Evolutionary conservation across 2,113 vertebrate species (phyloP), one percentile per base, ranked within the genome.

Genomic region (Pardalotus punctatus): DNA sequence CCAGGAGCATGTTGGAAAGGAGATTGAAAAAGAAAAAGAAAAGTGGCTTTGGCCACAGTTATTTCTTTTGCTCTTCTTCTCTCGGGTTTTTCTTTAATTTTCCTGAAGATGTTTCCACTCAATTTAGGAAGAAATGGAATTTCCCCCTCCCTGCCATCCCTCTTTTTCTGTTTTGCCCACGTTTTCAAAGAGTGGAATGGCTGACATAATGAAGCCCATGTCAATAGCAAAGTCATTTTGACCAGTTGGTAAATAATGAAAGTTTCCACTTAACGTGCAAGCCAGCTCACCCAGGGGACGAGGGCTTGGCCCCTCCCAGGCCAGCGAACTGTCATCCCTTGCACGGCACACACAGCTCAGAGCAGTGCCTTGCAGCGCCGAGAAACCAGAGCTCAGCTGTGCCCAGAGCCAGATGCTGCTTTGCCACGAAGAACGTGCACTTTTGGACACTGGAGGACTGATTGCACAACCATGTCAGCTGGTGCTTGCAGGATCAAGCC

Each of bases 11-110:
- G 97, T 98, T 98, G 97, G 97, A 98, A 97, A 88, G 74, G 91
- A 98, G 98, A 98, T 98, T 98, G 97, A 98, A 98, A 97, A 97
- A 95, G 83, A 97, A 96, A 97, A 96, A 97, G 88, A 51, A 98
- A 97, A 98, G 93, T 82, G 93, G 94, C 89, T 97, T 96, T 91
- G 97, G 94, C 93, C 89, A 79, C 70, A 24, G 61, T 70, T 96
- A 95, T 96, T 97, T 97, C 90, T 97, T 87, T 90, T 54, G 73
- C 81, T 84, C 95, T 89, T 95, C 84, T 97, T 70, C 89, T 97
- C 96, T 95, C 50, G 66, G 92, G 96, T 96, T 94, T 94, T 93
- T 82, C 95, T 88, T 96, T 95, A 97, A 97, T 97, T 95, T 93
- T 96, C 92, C 65, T 96, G 94, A 93, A 94, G 90, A 76, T 83